A percentile compares a stretch with the other conserved stretches of the same genome.
phyloP scores from a whole-genome alignment of 2,113 vertebrate genomes.

The Malurus melanocephalus region DNA sequence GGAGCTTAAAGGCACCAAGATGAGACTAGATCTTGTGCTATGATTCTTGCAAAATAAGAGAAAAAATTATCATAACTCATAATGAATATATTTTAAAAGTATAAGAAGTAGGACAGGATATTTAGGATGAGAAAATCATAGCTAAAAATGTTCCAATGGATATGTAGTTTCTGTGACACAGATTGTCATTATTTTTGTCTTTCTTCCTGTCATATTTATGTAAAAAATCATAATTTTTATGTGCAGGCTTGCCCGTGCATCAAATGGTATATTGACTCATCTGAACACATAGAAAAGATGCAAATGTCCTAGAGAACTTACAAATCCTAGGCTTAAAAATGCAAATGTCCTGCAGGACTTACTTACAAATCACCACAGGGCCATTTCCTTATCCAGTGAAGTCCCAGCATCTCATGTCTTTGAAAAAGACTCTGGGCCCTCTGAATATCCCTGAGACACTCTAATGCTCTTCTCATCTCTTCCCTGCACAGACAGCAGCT shows the following conservation, averaged over 20 bases:
- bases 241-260: neutral
- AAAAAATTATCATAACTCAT: neutral
- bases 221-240: neutral
- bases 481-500: neutral
- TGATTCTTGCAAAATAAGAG: neutral
- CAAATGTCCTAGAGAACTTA: neutral
- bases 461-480: neutral
- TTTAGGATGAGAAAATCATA: neutral
- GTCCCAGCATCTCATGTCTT: neutral
- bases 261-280: neutral
- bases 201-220: neutral
- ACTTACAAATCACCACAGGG: neutral
- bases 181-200: neutral
- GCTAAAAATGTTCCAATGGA: neutral
- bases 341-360: neutral
- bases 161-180: neutral
- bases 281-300: neutral
- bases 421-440: neutral
- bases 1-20: neutral
- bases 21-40: neutral
- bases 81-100: neutral
- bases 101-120: neutral
- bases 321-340: neutral
- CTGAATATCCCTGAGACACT: neutral
- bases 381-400: neutral